phyloP scores from a whole-genome alignment of 2,797 vertebrate species.

The Avahi laniger region DNA sequence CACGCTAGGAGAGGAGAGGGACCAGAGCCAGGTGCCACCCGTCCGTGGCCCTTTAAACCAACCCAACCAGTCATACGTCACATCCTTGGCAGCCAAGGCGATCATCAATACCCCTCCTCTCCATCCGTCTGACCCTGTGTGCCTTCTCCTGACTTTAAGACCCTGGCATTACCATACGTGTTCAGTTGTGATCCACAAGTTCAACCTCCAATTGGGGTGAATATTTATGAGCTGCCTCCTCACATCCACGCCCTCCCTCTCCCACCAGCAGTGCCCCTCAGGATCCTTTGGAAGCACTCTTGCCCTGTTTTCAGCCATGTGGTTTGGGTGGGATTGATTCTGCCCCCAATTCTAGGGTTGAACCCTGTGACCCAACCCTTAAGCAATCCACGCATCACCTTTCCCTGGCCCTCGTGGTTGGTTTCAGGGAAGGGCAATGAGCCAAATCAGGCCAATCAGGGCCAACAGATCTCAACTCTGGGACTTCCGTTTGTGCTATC shows the following conservation, averaged over 20 bases:
- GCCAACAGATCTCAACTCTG: neutral
- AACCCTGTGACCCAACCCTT: neutral
- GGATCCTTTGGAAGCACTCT: neutral
- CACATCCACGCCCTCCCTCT: neutral
- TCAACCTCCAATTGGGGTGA: neutral
- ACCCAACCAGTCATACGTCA: neutral
- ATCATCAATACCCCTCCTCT: neutral
- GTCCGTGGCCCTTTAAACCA: neutral
- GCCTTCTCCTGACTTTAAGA: neutral
- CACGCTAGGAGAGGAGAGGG: neutral
- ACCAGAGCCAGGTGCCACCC: neutral
- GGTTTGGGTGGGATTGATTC: neutral
- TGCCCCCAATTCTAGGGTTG: neutral
- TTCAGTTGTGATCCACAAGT: neutral
- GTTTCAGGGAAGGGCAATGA: neutral
- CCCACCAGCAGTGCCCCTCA: neutral
- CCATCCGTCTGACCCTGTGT: neutral
- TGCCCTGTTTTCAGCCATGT: neutral
- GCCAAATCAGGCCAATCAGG: neutral
- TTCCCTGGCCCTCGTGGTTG: neutral
- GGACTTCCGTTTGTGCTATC: neutral
- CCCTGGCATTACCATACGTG: neutral
- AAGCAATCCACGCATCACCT: neutral
- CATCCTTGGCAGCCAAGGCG: neutral
- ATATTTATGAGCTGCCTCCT: neutral